Percentiles rank a stretch among this genome's conserved stretches.
Evolutionary conservation across 2,888 invertebrate genomes (phyloP).

Genomic region (Nebria salina): DNA sequence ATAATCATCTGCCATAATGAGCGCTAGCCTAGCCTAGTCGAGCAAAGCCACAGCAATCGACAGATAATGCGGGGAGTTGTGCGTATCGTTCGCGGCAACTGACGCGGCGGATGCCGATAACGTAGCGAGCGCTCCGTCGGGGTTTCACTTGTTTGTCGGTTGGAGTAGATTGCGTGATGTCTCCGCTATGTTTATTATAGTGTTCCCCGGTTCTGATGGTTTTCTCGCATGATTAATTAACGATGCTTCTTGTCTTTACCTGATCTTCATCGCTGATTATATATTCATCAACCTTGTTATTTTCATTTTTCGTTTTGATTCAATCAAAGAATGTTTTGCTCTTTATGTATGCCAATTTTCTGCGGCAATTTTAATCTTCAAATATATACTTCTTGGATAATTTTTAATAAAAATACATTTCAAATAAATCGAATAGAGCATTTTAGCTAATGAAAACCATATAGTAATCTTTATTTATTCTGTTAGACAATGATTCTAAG

Average conservation of each 20-base stretch:
- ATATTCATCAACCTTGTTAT: constrained; percentile 15
- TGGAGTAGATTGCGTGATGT: constrained; percentile 15
- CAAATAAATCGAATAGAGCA: no score
- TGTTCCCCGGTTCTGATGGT: constrained; percentile 13
- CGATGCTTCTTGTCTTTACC: constrained; percentile 22
- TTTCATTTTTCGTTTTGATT: constrained; percentile 19
- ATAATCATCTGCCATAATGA: constrained; percentile 4
- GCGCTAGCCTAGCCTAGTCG: background rate
- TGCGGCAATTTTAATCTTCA: no score
- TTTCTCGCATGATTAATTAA: constrained; percentile 31
- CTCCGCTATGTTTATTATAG: constrained; percentile 23
- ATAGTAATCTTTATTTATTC: background rate
- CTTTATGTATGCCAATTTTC: background rate
- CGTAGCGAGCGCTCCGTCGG: background rate
- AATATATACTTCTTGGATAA: no score
- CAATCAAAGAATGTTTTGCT: constrained; percentile 12
- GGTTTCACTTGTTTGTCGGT: background rate
- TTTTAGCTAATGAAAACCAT: background rate
- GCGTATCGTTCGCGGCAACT: constrained; percentile 11
- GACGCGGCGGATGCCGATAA: constrained; percentile 11
- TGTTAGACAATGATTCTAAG: background rate
- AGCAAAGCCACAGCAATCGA: background rate
- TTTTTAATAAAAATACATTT: no score
- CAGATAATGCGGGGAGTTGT: background rate
- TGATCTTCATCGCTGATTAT: constrained; percentile 14